These are phyloP conservation scores for Heterodera carotae DNA, from an alignment of 1,140 invertebrate genomes.

Conservation along the genomic window DNA sequence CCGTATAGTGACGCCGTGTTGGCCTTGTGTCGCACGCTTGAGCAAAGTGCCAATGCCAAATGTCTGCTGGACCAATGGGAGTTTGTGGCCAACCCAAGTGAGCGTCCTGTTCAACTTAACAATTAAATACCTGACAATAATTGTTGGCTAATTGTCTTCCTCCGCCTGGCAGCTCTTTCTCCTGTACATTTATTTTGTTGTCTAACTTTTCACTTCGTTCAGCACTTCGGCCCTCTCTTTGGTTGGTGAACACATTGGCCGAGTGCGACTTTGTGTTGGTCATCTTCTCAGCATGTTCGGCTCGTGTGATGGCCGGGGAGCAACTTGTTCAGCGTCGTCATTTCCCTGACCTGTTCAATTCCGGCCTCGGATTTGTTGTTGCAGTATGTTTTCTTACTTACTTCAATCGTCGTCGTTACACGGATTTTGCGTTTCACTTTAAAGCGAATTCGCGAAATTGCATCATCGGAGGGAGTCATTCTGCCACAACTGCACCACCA, in stretches of 20 bases:
- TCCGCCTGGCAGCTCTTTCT: no score
- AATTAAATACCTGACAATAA: no score
- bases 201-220: conserved; percentile 30
- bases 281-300: conserved; percentile 45
- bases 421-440: conserved; percentile 24
- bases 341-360: conserved; percentile 56
- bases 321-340: conserved; percentile 44
- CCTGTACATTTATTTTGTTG: no score
- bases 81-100: conserved; percentile 37
- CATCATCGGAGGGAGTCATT: conserved; percentile 23
- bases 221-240: conserved; percentile 36
- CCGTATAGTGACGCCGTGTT: conserved; percentile 42
- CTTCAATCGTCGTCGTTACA: neutral
- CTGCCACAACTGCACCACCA: conserved; percentile 25
- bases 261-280: conserved; percentile 47
- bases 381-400: conserved; percentile 30
- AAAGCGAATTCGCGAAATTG: conserved; percentile 28
- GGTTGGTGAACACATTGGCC: conserved; percentile 44
- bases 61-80: conserved; percentile 47
- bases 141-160: no score
- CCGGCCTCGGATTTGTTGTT: conserved; percentile 45
- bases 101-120: no score
- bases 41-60: conserved; percentile 38
- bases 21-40: conserved; percentile 45
- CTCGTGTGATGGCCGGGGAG: conserved; percentile 38